Evolutionary conservation across 2,113 vertebrate species (phyloP).

Genomic region (Neolamprologus falcicula): DNA sequence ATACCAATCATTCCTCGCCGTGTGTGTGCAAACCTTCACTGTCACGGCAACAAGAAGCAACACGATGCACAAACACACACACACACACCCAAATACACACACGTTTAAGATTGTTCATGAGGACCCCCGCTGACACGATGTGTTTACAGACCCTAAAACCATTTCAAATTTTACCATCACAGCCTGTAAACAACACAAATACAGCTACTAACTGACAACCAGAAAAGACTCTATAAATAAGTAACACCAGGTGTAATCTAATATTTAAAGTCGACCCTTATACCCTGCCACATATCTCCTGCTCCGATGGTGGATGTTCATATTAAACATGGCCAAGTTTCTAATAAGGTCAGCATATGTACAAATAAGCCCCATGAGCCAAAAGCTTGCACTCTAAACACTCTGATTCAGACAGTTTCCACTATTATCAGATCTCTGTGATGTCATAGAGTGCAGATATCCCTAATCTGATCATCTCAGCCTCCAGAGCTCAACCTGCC

Average conservation of each 20-base stretch:
- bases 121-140: not conserved
- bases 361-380: not conserved
- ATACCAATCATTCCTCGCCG: constrained; percentile 13
- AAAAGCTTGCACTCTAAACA: not conserved
- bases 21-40: not conserved
- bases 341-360: not conserved
- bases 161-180: not conserved
- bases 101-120: not conserved
- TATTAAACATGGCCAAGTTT: not conserved
- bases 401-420: not conserved
- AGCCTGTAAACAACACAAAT: not conserved
- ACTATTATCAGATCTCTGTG: not conserved
- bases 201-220: not conserved
- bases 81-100: not conserved
- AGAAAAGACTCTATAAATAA: not conserved
- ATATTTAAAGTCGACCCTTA: not conserved
- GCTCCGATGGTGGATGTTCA: not conserved
- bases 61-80: not conserved
- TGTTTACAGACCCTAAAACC: not conserved
- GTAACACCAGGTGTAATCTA: not conserved
- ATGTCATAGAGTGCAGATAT: not conserved
- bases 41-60: constrained; percentile 27
- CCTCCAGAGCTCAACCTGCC: not conserved
- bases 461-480: not conserved
- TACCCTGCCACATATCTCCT: not conserved